Conservation (phyloP, 2,797 vertebrate species). For the Lacerta agilis region DNA sequence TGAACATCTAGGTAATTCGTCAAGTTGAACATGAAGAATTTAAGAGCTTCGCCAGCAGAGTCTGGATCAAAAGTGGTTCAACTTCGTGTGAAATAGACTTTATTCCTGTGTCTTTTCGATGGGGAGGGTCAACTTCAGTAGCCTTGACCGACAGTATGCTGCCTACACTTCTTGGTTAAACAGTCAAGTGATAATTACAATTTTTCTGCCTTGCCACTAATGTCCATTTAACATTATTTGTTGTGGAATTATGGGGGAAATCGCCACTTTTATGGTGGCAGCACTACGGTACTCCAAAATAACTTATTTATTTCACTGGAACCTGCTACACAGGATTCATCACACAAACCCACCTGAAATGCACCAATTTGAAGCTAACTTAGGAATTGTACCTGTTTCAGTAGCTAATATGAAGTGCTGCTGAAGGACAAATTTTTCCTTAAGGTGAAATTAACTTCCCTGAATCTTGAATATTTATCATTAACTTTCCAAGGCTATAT, state of each 20-base stretch:
- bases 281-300: neutral
- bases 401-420: neutral
- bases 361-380: neutral
- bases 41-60: neutral
- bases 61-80: neutral
- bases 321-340: neutral
- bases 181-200: too few relatives aligned
- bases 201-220: too few relatives aligned
- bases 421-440: neutral
- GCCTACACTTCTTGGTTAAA: neutral
- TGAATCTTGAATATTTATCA: neutral
- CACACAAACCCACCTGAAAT: neutral
- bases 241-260: neutral
- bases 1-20: neutral
- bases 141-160: neutral
- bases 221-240: too few relatives aligned
- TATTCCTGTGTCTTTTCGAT: conserved; percentile 38
- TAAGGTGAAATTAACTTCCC: neutral
- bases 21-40: neutral
- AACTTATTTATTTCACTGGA: neutral
- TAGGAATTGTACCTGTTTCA: too few relatives aligned
- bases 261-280: neutral
- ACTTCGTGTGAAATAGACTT: neutral
- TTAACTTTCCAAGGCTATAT: neutral
- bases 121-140: conserved; percentile 23